These are phyloP conservation scores for Cranoglanis bouderius DNA, from an alignment of 2,113 vertebrate species.

Conservation along the genomic window DNA sequence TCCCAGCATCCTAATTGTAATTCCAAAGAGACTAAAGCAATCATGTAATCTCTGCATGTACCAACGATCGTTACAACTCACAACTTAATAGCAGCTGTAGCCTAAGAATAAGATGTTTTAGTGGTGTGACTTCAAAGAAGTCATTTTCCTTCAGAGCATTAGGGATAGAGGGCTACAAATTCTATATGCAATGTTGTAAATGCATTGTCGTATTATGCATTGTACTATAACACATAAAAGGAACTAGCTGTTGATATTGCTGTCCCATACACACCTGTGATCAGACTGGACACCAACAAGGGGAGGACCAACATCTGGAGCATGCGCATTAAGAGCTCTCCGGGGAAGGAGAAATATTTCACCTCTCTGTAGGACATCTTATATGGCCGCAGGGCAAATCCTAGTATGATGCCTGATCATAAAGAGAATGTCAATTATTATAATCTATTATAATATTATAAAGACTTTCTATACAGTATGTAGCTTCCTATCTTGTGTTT, in stretches of 20 bases:
- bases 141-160: neutral
- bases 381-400: conserved; percentile 86
- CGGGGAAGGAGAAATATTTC: conserved; percentile 96
- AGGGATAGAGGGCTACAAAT: neutral
- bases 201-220: neutral
- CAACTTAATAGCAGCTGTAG: neutral
- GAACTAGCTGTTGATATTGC: neutral
- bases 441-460: neutral
- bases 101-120: neutral
- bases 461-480: neutral
- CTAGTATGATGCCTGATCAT: conserved; percentile 82
- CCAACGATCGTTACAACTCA: neutral
- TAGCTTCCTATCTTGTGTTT: neutral
- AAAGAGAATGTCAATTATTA: conserved; percentile 7
- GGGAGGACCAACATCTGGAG: conserved; percentile 96
- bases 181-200: neutral
- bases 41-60: conserved; percentile 5
- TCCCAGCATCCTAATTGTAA: conserved; percentile 30
- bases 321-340: conserved; percentile 96
- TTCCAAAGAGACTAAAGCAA: neutral
- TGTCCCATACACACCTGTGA: conserved; percentile 82
- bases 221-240: neutral
- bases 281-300: conserved; percentile 90
- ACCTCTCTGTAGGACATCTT: conserved; percentile 90
- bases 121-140: neutral